These are phyloP conservation scores for Lepidochrysops patricia DNA, from an alignment of 2,888 invertebrate species.

Conservation along the genomic window DNA sequence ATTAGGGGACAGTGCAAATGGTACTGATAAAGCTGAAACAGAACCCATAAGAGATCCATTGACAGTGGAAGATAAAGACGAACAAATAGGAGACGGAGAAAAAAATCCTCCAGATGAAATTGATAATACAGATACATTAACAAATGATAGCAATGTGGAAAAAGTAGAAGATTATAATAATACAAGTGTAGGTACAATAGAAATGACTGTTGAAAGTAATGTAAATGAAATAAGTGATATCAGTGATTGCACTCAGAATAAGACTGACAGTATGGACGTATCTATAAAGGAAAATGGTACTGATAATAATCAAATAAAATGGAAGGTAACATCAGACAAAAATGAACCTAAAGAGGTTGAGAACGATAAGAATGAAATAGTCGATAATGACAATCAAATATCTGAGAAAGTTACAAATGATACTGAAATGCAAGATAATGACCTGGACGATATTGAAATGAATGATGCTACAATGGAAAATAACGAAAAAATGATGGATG, in stretches of 20 bases:
- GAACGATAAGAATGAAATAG: slow-evolving; percentile 12
- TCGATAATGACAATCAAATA: slow-evolving; percentile 10
- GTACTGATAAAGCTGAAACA: slow-evolving; percentile 8
- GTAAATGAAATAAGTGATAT: not conserved
- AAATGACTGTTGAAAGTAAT: not conserved
- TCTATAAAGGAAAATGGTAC: slow-evolving; percentile 7
- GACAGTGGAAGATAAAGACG: not conserved
- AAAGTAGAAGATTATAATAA: not conserved
- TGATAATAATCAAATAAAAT: slow-evolving; percentile 15
- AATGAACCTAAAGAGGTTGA: not conserved
- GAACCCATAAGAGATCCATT: not conserved
- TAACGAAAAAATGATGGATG: slow-evolving; percentile 34
- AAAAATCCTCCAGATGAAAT: not conserved
- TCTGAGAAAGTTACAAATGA: slow-evolving; percentile 5
- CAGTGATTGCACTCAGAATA: slow-evolving; percentile 5
- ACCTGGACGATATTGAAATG: slow-evolving; percentile 21
- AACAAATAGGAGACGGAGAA: not conserved
- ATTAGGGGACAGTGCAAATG: not conserved
- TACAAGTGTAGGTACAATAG: not conserved
- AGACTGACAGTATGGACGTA: not conserved
- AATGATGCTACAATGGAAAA: slow-evolving; percentile 16
- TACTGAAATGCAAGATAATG: slow-evolving; percentile 17
- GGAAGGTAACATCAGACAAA: slow-evolving; percentile 13
- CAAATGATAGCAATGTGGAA: not conserved
- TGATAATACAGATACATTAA: not conserved